These are phyloP conservation scores for Lucilia sericata DNA, from an alignment of 1,140 invertebrate species.

Conservation along the genomic window DNA sequence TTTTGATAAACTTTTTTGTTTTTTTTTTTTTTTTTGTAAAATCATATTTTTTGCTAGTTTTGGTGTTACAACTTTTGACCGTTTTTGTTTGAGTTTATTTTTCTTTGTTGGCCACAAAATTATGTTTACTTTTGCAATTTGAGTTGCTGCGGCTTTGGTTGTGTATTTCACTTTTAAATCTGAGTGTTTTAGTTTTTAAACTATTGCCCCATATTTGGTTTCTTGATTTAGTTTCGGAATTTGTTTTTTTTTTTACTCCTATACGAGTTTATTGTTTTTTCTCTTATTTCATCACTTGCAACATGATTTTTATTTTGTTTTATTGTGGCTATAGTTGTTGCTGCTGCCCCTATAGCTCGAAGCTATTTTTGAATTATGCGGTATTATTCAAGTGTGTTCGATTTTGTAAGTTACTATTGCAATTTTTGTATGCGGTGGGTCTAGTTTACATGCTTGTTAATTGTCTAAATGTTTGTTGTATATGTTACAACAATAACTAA, in stretches of 20 bases:
- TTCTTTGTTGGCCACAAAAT: background rate
- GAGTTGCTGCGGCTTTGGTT: background rate
- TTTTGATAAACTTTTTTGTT: too few relatives aligned
- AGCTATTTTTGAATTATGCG: background rate
- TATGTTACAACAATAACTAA: background rate
- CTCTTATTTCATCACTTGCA: slow-evolving; percentile 5
- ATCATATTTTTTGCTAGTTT: background rate
- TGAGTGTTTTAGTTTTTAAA: background rate
- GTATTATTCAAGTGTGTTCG: background rate
- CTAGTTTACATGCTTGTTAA: slow-evolving; percentile 18
- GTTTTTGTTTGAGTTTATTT: background rate
- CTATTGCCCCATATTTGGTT: slow-evolving; percentile 28
- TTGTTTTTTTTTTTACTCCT: background rate
- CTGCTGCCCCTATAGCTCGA: background rate
- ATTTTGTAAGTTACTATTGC: background rate
- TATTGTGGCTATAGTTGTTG: background rate
- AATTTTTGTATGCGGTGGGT: background rate
- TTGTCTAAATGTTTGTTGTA: slow-evolving; percentile 19
- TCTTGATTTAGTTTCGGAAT: slow-evolving; percentile 27
- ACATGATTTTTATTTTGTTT: slow-evolving; percentile 1
- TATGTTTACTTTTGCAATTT: slow-evolving; percentile 7
- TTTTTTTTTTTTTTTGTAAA: background rate
- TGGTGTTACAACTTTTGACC: background rate
- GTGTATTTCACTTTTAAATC: background rate
- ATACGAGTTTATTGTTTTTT: background rate